A percentile compares a stretch with the other conserved stretches of the same genome.
phyloP scores from a whole-genome alignment of 2,888 invertebrate species.

The Scaptomyza reducta region DNA sequence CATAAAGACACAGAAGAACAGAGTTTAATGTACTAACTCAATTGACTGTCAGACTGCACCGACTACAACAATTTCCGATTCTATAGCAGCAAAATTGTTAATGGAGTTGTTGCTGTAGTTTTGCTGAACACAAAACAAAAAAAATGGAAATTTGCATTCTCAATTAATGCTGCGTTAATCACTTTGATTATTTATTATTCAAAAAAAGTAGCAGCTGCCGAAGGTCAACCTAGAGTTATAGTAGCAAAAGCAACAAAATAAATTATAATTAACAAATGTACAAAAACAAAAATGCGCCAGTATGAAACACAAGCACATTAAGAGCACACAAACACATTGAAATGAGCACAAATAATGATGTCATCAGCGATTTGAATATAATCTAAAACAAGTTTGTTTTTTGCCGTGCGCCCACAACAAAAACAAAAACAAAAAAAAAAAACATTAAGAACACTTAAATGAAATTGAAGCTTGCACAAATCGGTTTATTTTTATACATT shows the following conservation, averaged over 20 bases:
- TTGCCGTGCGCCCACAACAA: constrained; percentile 30
- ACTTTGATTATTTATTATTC: constrained; percentile 30
- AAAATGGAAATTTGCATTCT: constrained; percentile 6
- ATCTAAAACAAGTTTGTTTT: constrained; percentile 75
- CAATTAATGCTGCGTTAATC: constrained; percentile 40
- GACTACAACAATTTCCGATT: constrained; percentile 13
- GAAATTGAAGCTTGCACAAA: constrained; percentile 34
- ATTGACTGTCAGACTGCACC: constrained; percentile 20
- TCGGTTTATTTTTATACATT: background rate
- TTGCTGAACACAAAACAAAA: background rate
- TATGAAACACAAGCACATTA: constrained; percentile 30
- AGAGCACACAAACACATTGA: constrained; percentile 27
- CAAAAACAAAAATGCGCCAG: constrained; percentile 18
- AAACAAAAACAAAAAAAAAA: background rate
- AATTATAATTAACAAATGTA: constrained; percentile 71
- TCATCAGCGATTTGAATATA: constrained; percentile 67
- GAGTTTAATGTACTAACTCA: constrained; percentile 19
- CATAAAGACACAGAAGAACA: constrained; percentile 1
- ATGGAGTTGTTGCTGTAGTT: constrained; percentile 28
- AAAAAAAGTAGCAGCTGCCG: constrained; percentile 21
- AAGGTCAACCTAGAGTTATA: constrained; percentile 72
- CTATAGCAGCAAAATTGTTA: constrained; percentile 20
- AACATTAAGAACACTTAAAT: constrained; percentile 25
- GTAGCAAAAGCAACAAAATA: constrained; percentile 63
- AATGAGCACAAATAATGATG: constrained; percentile 71